These are phyloP conservation scores for Pedicia rivosa DNA, from an alignment of 2,888 invertebrate species.

Conservation along the genomic window DNA sequence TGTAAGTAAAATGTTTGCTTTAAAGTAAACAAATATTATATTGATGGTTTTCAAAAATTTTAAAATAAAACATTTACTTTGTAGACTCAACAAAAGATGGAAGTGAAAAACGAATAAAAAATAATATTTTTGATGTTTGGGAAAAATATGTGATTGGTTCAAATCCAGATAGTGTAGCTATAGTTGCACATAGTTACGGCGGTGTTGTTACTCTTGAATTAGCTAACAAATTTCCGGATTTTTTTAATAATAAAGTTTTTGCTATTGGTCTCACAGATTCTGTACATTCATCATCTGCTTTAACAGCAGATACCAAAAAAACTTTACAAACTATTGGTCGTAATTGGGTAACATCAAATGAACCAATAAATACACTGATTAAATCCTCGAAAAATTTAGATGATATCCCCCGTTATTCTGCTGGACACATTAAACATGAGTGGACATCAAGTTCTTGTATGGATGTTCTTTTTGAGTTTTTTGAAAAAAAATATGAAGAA, in stretches of 20 bases:
- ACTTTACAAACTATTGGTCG: constrained; percentile 25
- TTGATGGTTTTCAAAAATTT: too few species aligned
- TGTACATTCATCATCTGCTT: constrained; percentile 36
- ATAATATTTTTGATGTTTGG: too few species aligned
- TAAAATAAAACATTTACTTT: too few species aligned
- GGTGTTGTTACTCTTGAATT: constrained; percentile 47
- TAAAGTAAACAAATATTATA: too few species aligned
- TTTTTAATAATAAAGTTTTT: constrained; percentile 49
- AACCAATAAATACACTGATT: constrained; percentile 36
- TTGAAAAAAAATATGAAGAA: constrained; percentile 29
- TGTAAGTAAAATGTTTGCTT: too few species aligned
- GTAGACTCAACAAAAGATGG: constrained; percentile 39
- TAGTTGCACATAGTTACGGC: constrained; percentile 70
- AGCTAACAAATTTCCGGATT: constrained; percentile 35
- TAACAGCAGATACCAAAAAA: constrained; percentile 13
- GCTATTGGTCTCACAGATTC: constrained; percentile 67
- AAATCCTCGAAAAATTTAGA: constrained; percentile 23
- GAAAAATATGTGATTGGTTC: constrained; percentile 40
- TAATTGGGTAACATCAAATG: constrained; percentile 44
- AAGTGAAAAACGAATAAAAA: constrained; percentile 42
- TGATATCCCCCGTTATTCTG: constrained; percentile 42
- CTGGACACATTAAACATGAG: constrained; percentile 50
- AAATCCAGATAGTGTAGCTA: constrained; percentile 43
- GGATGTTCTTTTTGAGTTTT: constrained; percentile 46
- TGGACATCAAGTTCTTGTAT: constrained; percentile 51